Percentiles rank a stretch among this genome's conserved stretches.
Conservation (phyloP, 2,797 vertebrate genomes). For the Periparus ater region DNA sequence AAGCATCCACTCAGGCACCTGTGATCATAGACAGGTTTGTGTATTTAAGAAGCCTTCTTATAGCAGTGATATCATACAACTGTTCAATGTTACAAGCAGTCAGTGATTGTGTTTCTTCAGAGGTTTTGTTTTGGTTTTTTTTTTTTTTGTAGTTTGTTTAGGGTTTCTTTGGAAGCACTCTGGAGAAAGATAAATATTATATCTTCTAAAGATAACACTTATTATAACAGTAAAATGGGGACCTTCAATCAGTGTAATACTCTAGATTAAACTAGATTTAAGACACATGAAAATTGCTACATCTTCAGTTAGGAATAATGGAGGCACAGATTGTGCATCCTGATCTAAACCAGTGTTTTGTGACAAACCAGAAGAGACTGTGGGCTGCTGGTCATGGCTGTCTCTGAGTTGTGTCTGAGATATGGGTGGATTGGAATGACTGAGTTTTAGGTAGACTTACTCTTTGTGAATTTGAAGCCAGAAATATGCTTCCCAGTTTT, state of each 20-base stretch:
- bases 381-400: background rate
- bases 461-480: background rate
- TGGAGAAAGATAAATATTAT: background rate
- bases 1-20: slow-evolving; percentile 76
- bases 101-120: background rate
- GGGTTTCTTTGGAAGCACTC: background rate
- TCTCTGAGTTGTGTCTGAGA: background rate
- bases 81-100: background rate
- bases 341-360: background rate
- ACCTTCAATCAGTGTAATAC: background rate
- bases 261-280: background rate
- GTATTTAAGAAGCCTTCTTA: background rate
- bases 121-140: background rate
- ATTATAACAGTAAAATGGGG: background rate
- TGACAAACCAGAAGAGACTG: background rate
- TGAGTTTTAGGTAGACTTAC: background rate
- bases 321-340: background rate
- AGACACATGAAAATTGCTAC: background rate
- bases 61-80: background rate
- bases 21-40: slow-evolving; percentile 93
- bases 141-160: background rate
- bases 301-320: background rate
- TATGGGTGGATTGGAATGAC: background rate
- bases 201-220: background rate
- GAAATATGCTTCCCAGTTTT: background rate